Evolutionary conservation across 37 sponge, comb jelly and placozoan species (phyloP).

Genomic region (Diacarnus erythraeanus): DNA sequence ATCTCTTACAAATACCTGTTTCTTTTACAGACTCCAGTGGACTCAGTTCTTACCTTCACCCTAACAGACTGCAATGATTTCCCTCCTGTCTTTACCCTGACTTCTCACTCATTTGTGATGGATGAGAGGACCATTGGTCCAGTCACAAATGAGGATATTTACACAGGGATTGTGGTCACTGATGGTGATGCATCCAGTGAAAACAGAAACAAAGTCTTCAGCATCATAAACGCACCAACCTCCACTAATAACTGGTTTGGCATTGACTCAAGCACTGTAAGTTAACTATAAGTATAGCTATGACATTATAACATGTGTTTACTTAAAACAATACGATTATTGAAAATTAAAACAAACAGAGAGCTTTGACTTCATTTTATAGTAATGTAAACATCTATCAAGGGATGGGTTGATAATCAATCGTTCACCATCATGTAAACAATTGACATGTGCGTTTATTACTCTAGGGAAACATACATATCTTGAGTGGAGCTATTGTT

Average conservation of each 20-base stretch:
- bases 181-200: conserved; percentile 29
- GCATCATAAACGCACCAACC: not conserved
- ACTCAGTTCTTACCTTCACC: conserved; percentile 21
- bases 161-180: conserved; percentile 1
- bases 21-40: not conserved
- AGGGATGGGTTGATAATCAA: too few species aligned
- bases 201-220: not conserved
- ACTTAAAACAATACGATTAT: too few species aligned
- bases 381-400: too few species aligned
- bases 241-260: conserved; percentile 29
- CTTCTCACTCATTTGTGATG: not conserved
- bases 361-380: too few species aligned
- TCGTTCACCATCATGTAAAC: not conserved
- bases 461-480: conserved; percentile 18
- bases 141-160: conserved; percentile 16
- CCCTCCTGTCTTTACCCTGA: conserved; percentile 33
- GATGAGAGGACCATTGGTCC: conserved; percentile 7
- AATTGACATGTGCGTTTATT: not conserved
- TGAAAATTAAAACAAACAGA: too few species aligned
- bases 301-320: too few species aligned
- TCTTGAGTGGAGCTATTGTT: not conserved
- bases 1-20: not conserved
- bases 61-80: conserved; percentile 54
- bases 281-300: too few species aligned
- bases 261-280: conserved; percentile 33